A percentile compares a stretch with the other conserved stretches of the same genome.
Evolutionary conservation across 2,888 invertebrate genomes (phyloP).

Genomic region (Hyposoter dolosus): DNA sequence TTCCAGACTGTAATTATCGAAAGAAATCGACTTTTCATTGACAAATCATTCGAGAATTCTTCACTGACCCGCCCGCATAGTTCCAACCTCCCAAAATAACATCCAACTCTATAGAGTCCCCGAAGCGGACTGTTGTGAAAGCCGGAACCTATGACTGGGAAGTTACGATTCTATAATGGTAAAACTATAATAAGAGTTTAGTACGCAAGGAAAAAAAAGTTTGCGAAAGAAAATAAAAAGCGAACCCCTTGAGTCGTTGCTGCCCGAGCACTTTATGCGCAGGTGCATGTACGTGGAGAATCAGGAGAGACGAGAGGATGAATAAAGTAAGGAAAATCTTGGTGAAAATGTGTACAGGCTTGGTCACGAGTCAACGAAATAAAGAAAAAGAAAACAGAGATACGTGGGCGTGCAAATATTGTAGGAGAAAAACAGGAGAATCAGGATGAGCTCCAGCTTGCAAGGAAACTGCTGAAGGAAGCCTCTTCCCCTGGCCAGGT

Average conservation of each 20-base stretch:
- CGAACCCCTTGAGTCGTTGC: neutral
- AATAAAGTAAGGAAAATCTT: too few species aligned
- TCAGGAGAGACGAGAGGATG: neutral
- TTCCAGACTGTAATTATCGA: neutral
- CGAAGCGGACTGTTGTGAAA: neutral
- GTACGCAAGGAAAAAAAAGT: neutral
- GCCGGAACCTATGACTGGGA: neutral
- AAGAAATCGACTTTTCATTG: neutral
- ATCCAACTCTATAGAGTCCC: neutral
- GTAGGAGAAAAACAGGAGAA: neutral
- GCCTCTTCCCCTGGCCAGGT: neutral
- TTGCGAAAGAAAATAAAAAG: neutral
- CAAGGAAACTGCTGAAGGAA: neutral
- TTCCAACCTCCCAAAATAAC: neutral
- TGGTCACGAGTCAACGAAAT: neutral
- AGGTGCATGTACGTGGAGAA: neutral
- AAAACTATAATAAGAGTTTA: conserved; percentile 6
- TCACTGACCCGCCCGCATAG: neutral
- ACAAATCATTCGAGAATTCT: neutral
- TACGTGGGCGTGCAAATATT: neutral
- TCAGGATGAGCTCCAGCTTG: neutral
- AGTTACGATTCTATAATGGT: neutral
- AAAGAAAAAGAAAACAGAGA: neutral
- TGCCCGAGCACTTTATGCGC: neutral
- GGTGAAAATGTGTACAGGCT: neutral